Evolutionary conservation across 2,888 invertebrate genomes (phyloP).

Genomic region (Muscina levida): DNA sequence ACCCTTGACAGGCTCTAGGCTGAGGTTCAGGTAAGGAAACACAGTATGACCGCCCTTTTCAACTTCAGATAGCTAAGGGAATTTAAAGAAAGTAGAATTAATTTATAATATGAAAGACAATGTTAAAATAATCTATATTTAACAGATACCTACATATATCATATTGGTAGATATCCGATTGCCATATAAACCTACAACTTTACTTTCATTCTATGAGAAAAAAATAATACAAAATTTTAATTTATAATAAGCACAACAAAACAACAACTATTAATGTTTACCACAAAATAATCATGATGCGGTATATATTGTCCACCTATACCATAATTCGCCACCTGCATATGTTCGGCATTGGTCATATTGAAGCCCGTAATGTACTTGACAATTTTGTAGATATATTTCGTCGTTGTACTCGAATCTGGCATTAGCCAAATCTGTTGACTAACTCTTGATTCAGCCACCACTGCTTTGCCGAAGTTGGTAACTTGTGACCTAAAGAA

Average conservation of each 20-base stretch:
- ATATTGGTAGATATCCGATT: slow-evolving; percentile 96
- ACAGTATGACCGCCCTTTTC: slow-evolving; percentile 97
- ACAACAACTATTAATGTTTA: background rate
- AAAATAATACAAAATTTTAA: background rate
- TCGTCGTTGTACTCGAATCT: slow-evolving; percentile 61
- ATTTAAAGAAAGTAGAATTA: background rate
- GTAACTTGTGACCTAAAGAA: slow-evolving; percentile 67
- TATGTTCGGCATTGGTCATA: slow-evolving; percentile 91
- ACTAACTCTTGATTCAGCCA: slow-evolving; percentile 69
- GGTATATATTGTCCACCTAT: slow-evolving; percentile 99
- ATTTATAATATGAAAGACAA: background rate
- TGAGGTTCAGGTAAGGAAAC: slow-evolving; percentile 92
- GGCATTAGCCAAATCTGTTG: slow-evolving; percentile 70
- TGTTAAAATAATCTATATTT: background rate
- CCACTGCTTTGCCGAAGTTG: background rate
- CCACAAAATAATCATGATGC: slow-evolving; percentile 93
- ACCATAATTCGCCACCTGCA: slow-evolving; percentile 99
- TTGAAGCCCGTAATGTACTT: slow-evolving; percentile 91
- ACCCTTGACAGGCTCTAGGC: slow-evolving; percentile 92
- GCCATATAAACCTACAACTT: slow-evolving; percentile 36
- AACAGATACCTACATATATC: slow-evolving; percentile 90
- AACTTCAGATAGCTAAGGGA: slow-evolving; percentile 94
- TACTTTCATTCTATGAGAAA: background rate
- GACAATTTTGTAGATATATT: slow-evolving; percentile 54
- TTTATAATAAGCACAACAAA: background rate